A percentile compares a stretch with the other conserved stretches of the same genome.
phyloP scores from a whole-genome alignment of 1,140 invertebrate species.

The Polypedilum pembai region DNA sequence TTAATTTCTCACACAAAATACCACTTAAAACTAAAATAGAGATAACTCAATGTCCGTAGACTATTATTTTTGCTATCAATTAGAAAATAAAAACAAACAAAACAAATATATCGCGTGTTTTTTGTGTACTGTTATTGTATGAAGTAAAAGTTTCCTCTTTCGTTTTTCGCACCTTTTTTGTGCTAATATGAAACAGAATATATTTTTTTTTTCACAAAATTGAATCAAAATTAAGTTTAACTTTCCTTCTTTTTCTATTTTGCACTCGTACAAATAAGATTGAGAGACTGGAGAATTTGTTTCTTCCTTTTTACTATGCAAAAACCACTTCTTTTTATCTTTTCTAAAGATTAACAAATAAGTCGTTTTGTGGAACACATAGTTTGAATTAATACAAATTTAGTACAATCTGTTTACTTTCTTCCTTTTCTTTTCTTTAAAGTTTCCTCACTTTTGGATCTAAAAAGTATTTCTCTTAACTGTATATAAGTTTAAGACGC shows the following conservation, averaged over 20 bases:
- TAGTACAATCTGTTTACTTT: conserved; percentile 22
- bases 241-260: neutral
- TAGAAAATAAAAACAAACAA: neutral
- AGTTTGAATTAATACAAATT: conserved; percentile 23
- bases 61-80: neutral
- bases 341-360: conserved; percentile 16
- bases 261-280: conserved; percentile 2
- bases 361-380: conserved; percentile 28
- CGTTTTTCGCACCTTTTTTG: conserved; percentile 20
- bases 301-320: neutral
- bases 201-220: neutral
- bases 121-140: neutral
- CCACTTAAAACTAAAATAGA: neutral
- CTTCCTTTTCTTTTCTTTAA: neutral
- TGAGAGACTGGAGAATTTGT: neutral
- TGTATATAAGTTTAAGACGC: neutral
- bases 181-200: neutral
- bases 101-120: neutral
- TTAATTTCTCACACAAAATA: neutral
- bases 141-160: neutral
- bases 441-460: neutral
- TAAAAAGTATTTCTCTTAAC: neutral
- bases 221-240: neutral
- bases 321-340: conserved; percentile 22
- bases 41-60: neutral